phyloP scores from a whole-genome alignment of 2,888 invertebrate genomes.

The Stenodera caucasica region DNA sequence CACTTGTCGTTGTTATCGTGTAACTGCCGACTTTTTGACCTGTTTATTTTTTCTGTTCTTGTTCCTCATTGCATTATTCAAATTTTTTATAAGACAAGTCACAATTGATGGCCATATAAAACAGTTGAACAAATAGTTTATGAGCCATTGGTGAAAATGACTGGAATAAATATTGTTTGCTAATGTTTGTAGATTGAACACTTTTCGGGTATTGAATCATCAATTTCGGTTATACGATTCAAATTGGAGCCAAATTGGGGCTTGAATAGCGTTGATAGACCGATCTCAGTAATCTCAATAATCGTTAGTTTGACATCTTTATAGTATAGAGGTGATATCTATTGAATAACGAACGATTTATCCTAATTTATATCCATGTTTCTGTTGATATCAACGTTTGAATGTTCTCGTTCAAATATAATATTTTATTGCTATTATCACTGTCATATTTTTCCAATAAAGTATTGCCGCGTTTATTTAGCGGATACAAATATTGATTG shows the following conservation, averaged over 20 bases:
- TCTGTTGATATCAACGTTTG: slow-evolving; percentile 30
- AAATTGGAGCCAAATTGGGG: neutral
- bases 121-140: no score
- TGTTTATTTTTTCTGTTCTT: neutral
- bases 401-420: slow-evolving; percentile 29
- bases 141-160: neutral
- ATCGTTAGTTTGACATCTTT: slow-evolving; percentile 36
- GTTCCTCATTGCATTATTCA: neutral
- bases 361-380: slow-evolving; percentile 27
- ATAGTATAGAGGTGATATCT: slow-evolving; percentile 31
- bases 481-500: slow-evolving; percentile 35
- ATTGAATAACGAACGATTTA: slow-evolving; percentile 21
- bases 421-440: slow-evolving; percentile 34
- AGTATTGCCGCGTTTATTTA: slow-evolving; percentile 32
- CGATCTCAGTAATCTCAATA: slow-evolving; percentile 35
- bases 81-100: neutral
- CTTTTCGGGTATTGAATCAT: no score
- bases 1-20: neutral
- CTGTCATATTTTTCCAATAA: slow-evolving; percentile 33
- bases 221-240: no score
- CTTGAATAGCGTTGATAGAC: slow-evolving; percentile 30
- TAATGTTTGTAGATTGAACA: no score
- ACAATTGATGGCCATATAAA: no score
- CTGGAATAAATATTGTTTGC: neutral
- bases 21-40: neutral